Evolutionary conservation across 2,888 invertebrate species (phyloP).

Genomic region (Auanema freiburgensis): DNA sequence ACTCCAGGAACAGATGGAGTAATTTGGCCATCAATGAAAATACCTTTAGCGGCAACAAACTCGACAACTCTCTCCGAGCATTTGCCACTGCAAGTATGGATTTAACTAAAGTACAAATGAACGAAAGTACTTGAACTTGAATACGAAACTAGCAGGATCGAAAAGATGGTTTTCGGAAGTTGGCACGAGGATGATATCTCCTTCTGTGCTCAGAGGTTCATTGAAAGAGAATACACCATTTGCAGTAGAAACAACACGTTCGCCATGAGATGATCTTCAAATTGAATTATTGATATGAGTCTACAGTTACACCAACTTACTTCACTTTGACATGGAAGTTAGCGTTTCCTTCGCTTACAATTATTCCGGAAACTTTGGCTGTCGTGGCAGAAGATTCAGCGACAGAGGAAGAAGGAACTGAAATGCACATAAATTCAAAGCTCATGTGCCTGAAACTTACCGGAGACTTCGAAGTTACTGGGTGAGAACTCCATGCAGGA

Average conservation of each 20-base stretch:
- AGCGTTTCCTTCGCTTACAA: conserved; percentile 14
- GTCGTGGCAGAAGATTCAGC: conserved; percentile 24
- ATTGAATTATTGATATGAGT: neutral
- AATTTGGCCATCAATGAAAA: conserved; percentile 73
- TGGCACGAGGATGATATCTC: conserved; percentile 28
- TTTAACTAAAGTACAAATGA: neutral
- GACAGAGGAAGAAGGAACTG: conserved; percentile 16
- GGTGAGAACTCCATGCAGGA: conserved; percentile 41
- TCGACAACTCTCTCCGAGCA: conserved; percentile 36
- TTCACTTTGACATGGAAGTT: conserved; percentile 11
- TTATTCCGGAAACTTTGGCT: conserved; percentile 25
- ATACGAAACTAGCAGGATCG: conserved; percentile 34
- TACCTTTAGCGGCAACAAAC: conserved; percentile 64
- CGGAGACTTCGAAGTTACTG: conserved; percentile 24
- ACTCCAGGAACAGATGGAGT: conserved; percentile 70
- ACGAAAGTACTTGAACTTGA: conserved; percentile 37
- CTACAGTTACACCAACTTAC: too few species aligned
- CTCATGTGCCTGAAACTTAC: conserved; percentile 20
- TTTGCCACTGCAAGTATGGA: conserved; percentile 27
- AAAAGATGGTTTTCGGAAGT: conserved; percentile 51
- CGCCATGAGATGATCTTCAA: conserved; percentile 24
- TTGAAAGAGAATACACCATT: conserved; percentile 41
- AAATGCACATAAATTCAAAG: conserved; percentile 7
- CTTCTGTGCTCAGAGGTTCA: conserved; percentile 28
- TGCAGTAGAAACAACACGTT: conserved; percentile 22